Evolutionary conservation across 2,888 invertebrate genomes (phyloP).

Genomic region (Hypercompe scribonia): DNA sequence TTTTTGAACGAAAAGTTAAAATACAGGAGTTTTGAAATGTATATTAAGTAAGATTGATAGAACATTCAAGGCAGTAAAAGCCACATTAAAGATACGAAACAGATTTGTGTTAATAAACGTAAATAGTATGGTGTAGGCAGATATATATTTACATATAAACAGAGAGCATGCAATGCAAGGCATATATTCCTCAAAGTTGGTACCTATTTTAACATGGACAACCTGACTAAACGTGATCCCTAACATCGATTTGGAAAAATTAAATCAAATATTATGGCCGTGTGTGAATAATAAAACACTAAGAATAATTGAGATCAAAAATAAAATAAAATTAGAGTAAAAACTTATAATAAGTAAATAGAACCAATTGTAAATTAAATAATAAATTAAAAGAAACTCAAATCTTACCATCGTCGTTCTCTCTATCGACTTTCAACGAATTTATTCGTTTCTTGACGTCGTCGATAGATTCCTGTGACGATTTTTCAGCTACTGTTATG

Average conservation of each 20-base stretch:
- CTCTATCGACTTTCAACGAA: slow-evolving; percentile 81
- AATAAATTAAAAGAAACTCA: slow-evolving; percentile 36
- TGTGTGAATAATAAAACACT: slow-evolving; percentile 41
- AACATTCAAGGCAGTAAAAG: slow-evolving; percentile 3
- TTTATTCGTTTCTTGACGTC: slow-evolving; percentile 81
- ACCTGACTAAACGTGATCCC: neutral
- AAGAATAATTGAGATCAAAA: slow-evolving; percentile 4
- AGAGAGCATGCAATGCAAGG: slow-evolving; percentile 69
- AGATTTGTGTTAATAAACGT: slow-evolving; percentile 5
- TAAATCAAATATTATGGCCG: slow-evolving; percentile 59
- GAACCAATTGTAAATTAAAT: slow-evolving; percentile 23
- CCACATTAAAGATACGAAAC: neutral
- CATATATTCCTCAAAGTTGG: slow-evolving; percentile 80
- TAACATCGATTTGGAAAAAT: slow-evolving; percentile 22
- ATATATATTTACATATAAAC: slow-evolving; percentile 47
- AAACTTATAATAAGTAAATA: neutral
- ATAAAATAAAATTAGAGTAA: neutral
- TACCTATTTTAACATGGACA: slow-evolving; percentile 27
- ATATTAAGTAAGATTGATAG: neutral
- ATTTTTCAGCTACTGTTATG: slow-evolving; percentile 68
- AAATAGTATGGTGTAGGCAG: slow-evolving; percentile 21
- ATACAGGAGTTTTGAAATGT: too few relatives aligned
- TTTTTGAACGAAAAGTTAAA: neutral
- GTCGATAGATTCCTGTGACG: slow-evolving; percentile 77
- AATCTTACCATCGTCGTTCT: slow-evolving; percentile 82